Percentiles rank a stretch among this genome's conserved stretches.
Evolutionary conservation across 2,797 vertebrate species (phyloP).

Genomic region (Ctenosaura bakeri): DNA sequence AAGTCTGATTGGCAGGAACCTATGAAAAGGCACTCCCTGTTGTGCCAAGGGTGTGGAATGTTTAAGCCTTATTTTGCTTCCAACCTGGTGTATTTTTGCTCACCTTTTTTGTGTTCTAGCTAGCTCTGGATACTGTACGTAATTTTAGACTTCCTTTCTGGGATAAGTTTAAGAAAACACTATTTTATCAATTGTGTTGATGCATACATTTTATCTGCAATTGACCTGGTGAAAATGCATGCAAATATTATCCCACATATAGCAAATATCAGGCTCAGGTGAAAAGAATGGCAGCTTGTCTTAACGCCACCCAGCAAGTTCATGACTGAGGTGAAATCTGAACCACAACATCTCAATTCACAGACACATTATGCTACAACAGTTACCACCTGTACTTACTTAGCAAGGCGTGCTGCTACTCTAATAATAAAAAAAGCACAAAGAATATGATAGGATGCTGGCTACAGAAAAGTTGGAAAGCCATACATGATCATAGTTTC

Average conservation of each 20-base stretch:
- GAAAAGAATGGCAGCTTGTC: neutral
- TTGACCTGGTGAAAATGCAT: neutral
- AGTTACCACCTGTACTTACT: neutral
- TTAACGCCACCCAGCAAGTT: neutral
- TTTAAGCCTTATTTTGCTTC: neutral
- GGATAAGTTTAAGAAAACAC: no score
- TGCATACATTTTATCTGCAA: neutral
- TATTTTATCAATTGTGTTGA: neutral
- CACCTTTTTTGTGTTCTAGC: neutral
- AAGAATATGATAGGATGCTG: neutral
- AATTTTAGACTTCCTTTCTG: neutral
- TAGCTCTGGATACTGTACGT: neutral
- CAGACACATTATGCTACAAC: neutral
- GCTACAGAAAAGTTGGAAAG: neutral
- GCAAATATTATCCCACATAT: neutral
- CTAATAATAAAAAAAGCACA: neutral
- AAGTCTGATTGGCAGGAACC: neutral
- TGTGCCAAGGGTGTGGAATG: neutral
- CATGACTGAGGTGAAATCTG: neutral
- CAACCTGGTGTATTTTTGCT: neutral
- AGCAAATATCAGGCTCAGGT: neutral
- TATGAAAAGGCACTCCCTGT: neutral
- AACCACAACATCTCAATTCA: neutral
- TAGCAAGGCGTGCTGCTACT: neutral
- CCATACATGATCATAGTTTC: neutral